Percentiles rank a stretch among this genome's conserved stretches.
These are phyloP conservation scores for Protonemura montana DNA, from an alignment of 2,888 invertebrate species.

Conservation along the genomic window DNA sequence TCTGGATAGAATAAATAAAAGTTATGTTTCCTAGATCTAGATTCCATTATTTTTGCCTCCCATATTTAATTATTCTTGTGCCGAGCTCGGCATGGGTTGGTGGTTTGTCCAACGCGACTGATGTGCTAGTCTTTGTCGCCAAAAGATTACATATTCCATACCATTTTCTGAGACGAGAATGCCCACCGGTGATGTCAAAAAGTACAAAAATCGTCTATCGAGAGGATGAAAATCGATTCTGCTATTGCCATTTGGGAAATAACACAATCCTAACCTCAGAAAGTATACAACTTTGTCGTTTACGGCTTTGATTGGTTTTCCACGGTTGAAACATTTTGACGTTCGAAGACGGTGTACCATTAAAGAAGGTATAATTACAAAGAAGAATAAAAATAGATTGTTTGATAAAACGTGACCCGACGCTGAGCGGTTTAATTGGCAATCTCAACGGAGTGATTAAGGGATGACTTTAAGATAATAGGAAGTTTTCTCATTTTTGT, in stretches of 20 bases:
- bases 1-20: too few relatives aligned
- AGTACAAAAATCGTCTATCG: not conserved
- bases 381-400: conserved; percentile 3
- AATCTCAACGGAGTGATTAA: not conserved
- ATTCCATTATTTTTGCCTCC: too few relatives aligned
- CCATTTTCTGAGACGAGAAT: too few relatives aligned
- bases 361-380: not conserved
- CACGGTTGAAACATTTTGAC: not conserved
- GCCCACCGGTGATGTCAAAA: not conserved
- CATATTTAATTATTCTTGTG: too few relatives aligned
- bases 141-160: too few relatives aligned
- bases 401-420: not conserved
- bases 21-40: too few relatives aligned
- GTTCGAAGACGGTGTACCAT: not conserved
- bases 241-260: not conserved
- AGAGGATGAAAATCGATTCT: not conserved
- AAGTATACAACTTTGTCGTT: not conserved
- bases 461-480: not conserved
- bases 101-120: too few relatives aligned
- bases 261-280: not conserved
- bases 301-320: not conserved
- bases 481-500: not conserved
- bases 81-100: too few relatives aligned
- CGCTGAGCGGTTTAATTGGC: not conserved
- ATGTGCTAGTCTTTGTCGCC: too few relatives aligned